A percentile compares a stretch with the other conserved stretches of the same genome.
phyloP scores from a whole-genome alignment of 2,797 vertebrate genomes.

The Pyrocephalus nanus region DNA sequence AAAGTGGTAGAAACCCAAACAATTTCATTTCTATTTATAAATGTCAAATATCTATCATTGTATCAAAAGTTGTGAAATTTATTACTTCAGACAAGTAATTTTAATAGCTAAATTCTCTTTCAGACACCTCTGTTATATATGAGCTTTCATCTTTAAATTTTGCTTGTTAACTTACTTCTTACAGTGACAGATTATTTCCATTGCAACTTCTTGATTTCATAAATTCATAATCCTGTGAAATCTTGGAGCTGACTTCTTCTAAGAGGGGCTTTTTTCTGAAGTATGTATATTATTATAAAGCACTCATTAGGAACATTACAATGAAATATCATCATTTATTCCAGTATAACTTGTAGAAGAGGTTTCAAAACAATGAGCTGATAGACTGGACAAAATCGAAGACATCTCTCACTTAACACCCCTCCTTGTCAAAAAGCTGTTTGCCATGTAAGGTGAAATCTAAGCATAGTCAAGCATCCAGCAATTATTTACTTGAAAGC shows the following conservation, averaged over 20 bases:
- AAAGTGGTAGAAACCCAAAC: background rate
- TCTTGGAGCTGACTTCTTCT: background rate
- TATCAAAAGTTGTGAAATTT: background rate
- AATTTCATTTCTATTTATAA: background rate
- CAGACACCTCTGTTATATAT: background rate
- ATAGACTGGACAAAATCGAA: background rate
- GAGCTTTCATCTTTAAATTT: conserved; percentile 7
- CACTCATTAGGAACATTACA: background rate
- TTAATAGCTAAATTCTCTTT: conserved; percentile 13
- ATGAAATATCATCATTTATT: background rate
- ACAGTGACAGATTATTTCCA: background rate
- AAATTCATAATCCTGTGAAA: background rate
- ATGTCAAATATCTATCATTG: background rate
- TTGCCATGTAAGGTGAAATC: background rate
- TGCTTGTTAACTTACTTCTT: background rate
- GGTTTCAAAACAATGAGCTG: background rate
- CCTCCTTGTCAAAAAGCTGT: background rate
- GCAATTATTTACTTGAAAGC: background rate
- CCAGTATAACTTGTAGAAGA: background rate
- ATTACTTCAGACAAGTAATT: background rate
- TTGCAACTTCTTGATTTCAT: background rate
- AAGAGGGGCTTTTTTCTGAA: background rate
- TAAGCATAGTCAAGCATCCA: background rate
- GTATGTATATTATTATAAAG: background rate
- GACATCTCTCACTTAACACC: background rate